Evolutionary conservation across 2,113 vertebrate genomes (phyloP), one percentile per base, ranked within the genome.

Genomic region (Lucifuga dentata): DNA sequence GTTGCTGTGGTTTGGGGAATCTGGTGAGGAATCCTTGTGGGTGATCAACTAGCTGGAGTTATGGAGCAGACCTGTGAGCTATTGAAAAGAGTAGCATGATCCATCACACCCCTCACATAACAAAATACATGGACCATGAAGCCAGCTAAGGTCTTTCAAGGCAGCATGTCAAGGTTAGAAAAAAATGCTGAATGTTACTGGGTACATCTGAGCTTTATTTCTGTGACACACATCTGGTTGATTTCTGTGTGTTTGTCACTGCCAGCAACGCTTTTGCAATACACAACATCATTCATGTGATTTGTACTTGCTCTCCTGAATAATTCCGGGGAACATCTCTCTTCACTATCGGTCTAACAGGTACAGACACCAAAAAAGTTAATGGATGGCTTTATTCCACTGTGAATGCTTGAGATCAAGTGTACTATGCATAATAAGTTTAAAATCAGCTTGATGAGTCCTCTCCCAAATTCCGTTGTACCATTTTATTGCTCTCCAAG

Each of bases 361-460:
- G 13, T 35, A 40, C 48, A n/a, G n/a, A 13, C 39, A 48, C 16
- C 39, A 61, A 40, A 50, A 45, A 35, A 61, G 11, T 35, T 51
- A 48, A 74, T 59, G 24, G 43, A 12, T 44, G 45, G 12, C 11
- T 65, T 53, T 55, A 29, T 48, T 63, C 11, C 2, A 11, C n/a
- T 17, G 12, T 35, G 57, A 40, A 55, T 51, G 46, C 67, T 58
- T 60, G 60, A 43, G 15, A 76, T 59, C 20, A 62, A 74, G 58
- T 60, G 33, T 45, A 52, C 35, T 51, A 38, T 43, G 49, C 41
- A 51, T 38, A 58, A 68, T 40, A 45, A 45, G 16, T 68, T 78
- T 58, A 32, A 44, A 64, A 24, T 57, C 26, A 12, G 50, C 19
- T 39, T 36, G 19, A 68, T 67, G 38, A 67, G 60, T 46, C 13